phyloP scores from a whole-genome alignment of 30 jellyfish, hydroid and myxozoan genomes.

The Aurelia sp. region DNA sequence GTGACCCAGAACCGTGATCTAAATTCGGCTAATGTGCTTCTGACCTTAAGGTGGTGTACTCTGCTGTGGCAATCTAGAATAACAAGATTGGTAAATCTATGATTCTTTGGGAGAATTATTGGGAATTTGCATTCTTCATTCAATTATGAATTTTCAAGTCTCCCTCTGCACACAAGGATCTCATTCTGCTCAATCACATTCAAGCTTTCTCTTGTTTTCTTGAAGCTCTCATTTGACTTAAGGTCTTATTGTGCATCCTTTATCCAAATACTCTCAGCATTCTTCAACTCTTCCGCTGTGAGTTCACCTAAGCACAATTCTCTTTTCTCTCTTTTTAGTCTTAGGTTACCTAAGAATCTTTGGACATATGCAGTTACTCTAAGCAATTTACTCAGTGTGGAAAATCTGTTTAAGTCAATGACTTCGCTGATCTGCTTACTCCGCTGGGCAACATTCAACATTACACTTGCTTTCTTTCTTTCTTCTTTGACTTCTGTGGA shows the following conservation, averaged over 20 bases:
- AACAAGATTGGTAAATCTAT: not conserved
- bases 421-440: not conserved
- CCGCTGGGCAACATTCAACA: not conserved
- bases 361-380: slow-evolving; percentile 8
- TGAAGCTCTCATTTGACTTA: not conserved
- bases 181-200: not conserved
- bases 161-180: not conserved
- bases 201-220: not conserved
- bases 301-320: not conserved
- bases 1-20: slow-evolving; percentile 39
- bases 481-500: not conserved
- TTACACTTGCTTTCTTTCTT: not conserved
- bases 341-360: not conserved
- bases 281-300: not conserved
- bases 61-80: too few species aligned
- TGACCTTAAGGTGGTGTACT: not conserved
- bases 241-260: slow-evolving; percentile 1
- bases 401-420: not conserved
- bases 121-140: not conserved
- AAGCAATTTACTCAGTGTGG: not conserved
- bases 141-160: slow-evolving; percentile 1
- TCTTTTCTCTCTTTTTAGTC: not conserved
- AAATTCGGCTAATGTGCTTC: slow-evolving; percentile 24
- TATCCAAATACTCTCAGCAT: slow-evolving; percentile 1
- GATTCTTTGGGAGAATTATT: not conserved